Percentiles rank a stretch among this genome's conserved stretches.
These are phyloP conservation scores for Tupiocoris notatus DNA, from an alignment of 2,888 invertebrate genomes.

Conservation along the genomic window DNA sequence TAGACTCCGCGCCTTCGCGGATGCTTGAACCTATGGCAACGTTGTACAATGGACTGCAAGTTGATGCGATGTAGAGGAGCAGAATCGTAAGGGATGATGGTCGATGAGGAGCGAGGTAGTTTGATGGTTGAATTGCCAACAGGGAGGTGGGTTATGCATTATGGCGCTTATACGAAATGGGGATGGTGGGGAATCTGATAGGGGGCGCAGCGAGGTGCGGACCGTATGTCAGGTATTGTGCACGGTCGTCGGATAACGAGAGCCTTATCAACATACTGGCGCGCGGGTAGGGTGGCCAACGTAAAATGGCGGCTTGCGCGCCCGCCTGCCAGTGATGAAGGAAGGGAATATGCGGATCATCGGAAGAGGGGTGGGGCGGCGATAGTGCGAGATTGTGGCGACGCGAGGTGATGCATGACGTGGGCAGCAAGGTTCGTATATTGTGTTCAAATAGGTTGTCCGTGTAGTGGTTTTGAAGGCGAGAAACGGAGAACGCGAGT, in stretches of 20 bases:
- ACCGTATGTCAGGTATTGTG: slow-evolving; percentile 39
- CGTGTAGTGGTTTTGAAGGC: no score
- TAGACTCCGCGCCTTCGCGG: no score
- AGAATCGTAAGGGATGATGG: not conserved
- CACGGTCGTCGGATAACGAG: slow-evolving; percentile 6
- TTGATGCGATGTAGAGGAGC: not conserved
- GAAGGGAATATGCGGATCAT: no score
- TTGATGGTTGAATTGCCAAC: not conserved
- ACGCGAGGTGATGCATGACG: not conserved
- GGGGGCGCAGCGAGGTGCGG: not conserved
- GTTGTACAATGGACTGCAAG: not conserved
- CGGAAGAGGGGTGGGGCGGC: not conserved
- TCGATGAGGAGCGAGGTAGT: not conserved
- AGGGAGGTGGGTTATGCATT: slow-evolving; percentile 15
- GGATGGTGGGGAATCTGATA: not conserved
- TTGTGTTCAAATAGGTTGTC: no score
- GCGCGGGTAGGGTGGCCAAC: slow-evolving; percentile 18
- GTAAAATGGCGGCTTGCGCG: slow-evolving; percentile 30
- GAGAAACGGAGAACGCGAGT: no score
- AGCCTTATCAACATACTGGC: slow-evolving; percentile 21
- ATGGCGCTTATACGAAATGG: slow-evolving; percentile 6
- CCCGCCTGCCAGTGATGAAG: not conserved
- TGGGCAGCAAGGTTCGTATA: no score
- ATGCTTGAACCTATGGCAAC: no score
- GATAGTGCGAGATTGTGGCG: not conserved